These are phyloP conservation scores for Microcebus jonahi DNA, from an alignment of 2,113 vertebrate genomes.

Conservation along the genomic window DNA sequence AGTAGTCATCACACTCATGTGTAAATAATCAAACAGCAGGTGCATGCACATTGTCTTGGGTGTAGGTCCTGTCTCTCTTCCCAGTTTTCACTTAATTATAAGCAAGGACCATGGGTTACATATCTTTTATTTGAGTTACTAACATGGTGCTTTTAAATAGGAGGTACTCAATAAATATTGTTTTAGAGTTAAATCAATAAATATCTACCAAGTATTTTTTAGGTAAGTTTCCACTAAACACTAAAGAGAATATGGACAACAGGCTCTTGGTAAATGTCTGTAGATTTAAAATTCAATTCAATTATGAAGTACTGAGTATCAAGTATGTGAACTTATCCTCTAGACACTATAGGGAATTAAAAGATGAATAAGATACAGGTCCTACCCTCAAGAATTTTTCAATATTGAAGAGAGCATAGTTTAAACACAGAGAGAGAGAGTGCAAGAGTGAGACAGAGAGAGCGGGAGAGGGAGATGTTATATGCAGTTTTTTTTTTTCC, in stretches of 20 bases:
- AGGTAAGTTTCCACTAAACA: not conserved
- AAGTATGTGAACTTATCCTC: not conserved
- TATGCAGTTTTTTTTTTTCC: not conserved
- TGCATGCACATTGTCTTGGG: not conserved
- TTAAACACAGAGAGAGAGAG: not conserved
- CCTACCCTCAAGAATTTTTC: not conserved
- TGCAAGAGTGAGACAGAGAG: not conserved
- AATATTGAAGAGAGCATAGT: not conserved
- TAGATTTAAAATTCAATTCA: not conserved
- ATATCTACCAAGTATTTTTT: not conserved
- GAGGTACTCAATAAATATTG: not conserved
- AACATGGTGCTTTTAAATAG: not conserved
- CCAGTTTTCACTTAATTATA: not conserved
- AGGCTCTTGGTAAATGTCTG: not conserved
- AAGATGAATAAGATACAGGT: not conserved
- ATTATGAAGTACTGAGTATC: constrained; percentile 19
- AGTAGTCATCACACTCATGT: not conserved
- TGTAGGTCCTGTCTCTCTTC: not conserved
- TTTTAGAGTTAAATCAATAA: constrained; percentile 23
- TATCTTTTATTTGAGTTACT: not conserved
- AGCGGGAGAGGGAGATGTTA: not conserved
- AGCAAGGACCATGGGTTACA: not conserved
- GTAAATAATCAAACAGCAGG: not conserved
- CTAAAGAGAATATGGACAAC: not conserved
- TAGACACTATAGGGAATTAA: not conserved